Base-by-base conservation (phyloP, 2,113 vertebrate species). In the Hemicordylus capensis region DNA sequence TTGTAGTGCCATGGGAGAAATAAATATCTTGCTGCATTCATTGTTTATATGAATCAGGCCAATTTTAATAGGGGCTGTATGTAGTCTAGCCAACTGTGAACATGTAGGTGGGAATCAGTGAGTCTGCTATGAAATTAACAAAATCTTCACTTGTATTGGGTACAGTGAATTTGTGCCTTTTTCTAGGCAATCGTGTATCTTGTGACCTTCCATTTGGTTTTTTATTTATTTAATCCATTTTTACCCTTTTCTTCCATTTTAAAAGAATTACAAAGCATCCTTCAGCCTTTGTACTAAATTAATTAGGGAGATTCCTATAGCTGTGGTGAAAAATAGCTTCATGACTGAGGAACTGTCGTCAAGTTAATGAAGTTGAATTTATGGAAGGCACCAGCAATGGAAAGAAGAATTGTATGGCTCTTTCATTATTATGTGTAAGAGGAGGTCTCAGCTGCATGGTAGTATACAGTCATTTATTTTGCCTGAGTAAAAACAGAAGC, bases 401-500 rank as follows among this genome's bases (percentile, higher is more conserved):
- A 90, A 94, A 77, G 64, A 91, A 54, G 76, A 85, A 85, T 91
- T 81, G 82, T 70, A 24, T 84, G 54, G 84, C 85, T 93, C 42
- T 76, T 76, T 66, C n/a, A 59, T 94, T 93, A 87, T 91, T 89
- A 92, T 91, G 87, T 22, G 91, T 88, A 89, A 94, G 91, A 94
- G 91, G 88, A 89, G 90, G 76, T 79, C 90, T 93, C 92, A 93
- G 93, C 85, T 92, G 72, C 44, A 48, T 54, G 3, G 80, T 88
- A 93, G 92, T 85, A 87, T 92, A 84, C 88, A 94, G 93, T 89
- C 87, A 90, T 92, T 91, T 91, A 88, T 91, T 88, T 90, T 92
- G 79, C 91, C 90, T 90, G 93, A 95, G 90, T 91, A 80, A 91
- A 92, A 94, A 87, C 89, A 94, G 93, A 87, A 91, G 92, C 85